Evolutionary conservation across 2,113 vertebrate species (phyloP), one percentile per base, ranked within the genome.

Genomic region (Romanogobio albipinnatus): DNA sequence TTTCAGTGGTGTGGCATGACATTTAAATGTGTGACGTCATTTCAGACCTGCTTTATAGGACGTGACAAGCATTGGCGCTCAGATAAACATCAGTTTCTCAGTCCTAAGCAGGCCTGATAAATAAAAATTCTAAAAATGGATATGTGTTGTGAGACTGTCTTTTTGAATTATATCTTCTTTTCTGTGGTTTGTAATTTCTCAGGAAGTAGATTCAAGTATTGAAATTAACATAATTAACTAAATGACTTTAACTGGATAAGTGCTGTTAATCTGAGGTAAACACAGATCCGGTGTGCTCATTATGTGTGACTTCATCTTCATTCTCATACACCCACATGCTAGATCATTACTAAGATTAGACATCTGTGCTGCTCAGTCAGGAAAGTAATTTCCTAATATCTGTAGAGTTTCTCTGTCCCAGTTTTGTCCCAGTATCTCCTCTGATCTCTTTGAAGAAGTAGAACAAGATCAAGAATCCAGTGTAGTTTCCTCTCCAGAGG

Each of bases 191-290:
- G 51, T 33, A 58, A 14, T 59, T 24, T 24, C 15, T 47, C 70
- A 19, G 19, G 24, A 79, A 84, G 4, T 13, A 49, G 64, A 29
- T 39, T 39, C 6, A 88, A 66, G 24, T 14, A 66, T 81, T 39
- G 82, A 79, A 29, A 86, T 86, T 59, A 77, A 56, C 81, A 49
- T 86, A 88, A 91, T 93, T 88, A 89, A 85, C 74, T 87, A 87
- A 91, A 91, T 90, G 58, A 82, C 56, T 26, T 9, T 90, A 84
- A 90, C 76, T 86, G 79, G 71, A 86, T 86, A 78, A 88, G 43
- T 81, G 75, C 76, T 45, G 76, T 56, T 56, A 74, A 71, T 76
- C 83, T 81, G 47, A 43, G 68, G 58, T 53, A 87, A 53, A 75
- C 49, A 85, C 39, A 19, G 56, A 13, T 22, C 8, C 26, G 53